Percentiles rank a stretch among this genome's conserved stretches.
phyloP scores from a whole-genome alignment of 2,888 invertebrate genomes.

The Microplitis manilae region DNA sequence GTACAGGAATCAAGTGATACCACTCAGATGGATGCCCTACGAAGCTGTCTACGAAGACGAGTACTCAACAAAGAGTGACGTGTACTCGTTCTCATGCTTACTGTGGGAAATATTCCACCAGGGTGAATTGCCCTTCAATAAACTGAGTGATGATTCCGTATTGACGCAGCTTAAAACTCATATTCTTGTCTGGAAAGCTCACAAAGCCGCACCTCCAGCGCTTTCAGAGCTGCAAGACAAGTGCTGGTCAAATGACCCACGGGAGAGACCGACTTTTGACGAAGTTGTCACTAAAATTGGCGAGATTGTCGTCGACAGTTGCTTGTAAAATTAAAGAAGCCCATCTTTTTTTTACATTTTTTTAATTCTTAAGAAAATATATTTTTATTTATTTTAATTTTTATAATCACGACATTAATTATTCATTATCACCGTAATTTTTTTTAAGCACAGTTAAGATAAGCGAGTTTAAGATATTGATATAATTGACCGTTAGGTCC shows the following conservation, averaged over 20 bases:
- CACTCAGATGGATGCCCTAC: conserved; percentile 90
- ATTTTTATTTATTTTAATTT: too few relatives aligned
- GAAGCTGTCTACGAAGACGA: conserved; percentile 94
- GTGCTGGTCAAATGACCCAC: conserved; percentile 80
- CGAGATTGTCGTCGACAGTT: conserved; percentile 71
- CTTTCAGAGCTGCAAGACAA: conserved; percentile 77
- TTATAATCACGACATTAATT: too few relatives aligned
- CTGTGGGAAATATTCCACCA: conserved; percentile 92
- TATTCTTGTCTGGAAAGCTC: conserved; percentile 80
- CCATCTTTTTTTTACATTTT: too few relatives aligned
- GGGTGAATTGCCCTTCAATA: conserved; percentile 84
- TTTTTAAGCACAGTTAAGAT: conserved; percentile 16
- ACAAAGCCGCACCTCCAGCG: conserved; percentile 77
- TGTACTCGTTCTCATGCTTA: conserved; percentile 91
- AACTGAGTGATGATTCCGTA: conserved; percentile 84
- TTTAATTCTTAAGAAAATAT: too few relatives aligned
- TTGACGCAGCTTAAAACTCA: conserved; percentile 77
- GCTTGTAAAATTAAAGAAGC: conserved; percentile 53
- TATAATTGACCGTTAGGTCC: conserved; percentile 35
- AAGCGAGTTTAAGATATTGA: conserved; percentile 9
- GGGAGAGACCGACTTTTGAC: conserved; percentile 80
- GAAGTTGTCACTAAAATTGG: conserved; percentile 74
- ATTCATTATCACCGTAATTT: too few relatives aligned
- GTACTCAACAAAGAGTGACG: conserved; percentile 93
- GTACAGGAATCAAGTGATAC: conserved; percentile 86